These are phyloP conservation scores for Momotus momota DNA, from an alignment of 2,797 vertebrate species.

Conservation along the genomic window DNA sequence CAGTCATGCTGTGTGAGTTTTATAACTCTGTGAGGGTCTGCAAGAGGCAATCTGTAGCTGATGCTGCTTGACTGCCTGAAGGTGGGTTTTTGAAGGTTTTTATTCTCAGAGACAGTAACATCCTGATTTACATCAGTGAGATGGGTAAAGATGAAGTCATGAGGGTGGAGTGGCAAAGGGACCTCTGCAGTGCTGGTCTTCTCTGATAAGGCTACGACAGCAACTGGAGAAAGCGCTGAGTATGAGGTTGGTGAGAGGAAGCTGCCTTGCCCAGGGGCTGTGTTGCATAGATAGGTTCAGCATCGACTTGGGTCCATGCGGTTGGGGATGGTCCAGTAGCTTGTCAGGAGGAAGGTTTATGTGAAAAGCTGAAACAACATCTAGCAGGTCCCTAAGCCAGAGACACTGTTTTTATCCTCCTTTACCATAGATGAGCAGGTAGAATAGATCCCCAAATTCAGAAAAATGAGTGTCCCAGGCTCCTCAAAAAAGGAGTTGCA, in stretches of 20 bases:
- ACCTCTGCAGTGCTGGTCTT: background rate
- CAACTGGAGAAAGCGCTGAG: background rate
- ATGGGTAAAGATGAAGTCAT: accelerated
- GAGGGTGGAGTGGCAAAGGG: background rate
- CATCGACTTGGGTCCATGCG: accelerated
- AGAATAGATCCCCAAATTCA: background rate
- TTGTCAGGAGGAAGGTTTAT: background rate
- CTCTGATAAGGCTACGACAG: background rate
- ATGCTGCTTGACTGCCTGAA: background rate
- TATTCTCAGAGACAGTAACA: background rate
- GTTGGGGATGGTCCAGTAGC: background rate
- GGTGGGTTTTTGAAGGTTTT: background rate
- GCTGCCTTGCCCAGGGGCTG: accelerated
- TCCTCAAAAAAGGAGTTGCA: background rate
- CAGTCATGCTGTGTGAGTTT: accelerated
- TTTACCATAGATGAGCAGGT: background rate
- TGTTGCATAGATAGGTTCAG: background rate
- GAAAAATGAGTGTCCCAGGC: background rate
- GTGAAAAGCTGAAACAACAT: background rate
- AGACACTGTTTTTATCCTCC: background rate
- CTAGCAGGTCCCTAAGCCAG: background rate
- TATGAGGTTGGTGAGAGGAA: background rate
- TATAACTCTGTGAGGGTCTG: background rate
- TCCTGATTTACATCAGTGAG: background rate
- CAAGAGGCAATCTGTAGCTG: background rate